Evolutionary conservation across 2,797 vertebrate genomes (phyloP).

Genomic region (Sebastes variabilis): DNA sequence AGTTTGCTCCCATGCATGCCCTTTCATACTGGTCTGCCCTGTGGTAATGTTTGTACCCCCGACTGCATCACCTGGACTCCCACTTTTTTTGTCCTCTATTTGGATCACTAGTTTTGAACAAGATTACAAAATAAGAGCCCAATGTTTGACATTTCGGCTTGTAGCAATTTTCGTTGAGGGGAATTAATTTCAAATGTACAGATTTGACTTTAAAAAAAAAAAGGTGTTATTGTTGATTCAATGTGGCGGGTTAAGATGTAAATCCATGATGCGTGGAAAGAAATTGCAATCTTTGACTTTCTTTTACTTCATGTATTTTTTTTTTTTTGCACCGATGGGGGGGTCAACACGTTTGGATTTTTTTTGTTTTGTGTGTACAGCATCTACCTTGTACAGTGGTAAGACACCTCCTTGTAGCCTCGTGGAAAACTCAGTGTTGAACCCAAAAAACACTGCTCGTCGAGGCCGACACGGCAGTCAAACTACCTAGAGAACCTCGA

Average conservation of each 20-base stretch:
- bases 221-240: neutral
- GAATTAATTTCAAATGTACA: conserved; percentile 19
- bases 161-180: neutral
- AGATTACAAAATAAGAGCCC: conserved; percentile 17
- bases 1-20: conserved; percentile 34
- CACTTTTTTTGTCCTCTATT: neutral
- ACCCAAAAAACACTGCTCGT: conserved; percentile 31
- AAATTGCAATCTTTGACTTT: conserved; percentile 41
- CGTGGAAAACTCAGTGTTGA: conserved; percentile 33
- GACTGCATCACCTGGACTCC: conserved; percentile 22
- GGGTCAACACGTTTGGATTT: conserved; percentile 20
- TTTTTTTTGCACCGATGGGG: conserved; percentile 56
- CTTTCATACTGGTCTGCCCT: conserved; percentile 35
- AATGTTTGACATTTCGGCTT: neutral
- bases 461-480: conserved; percentile 31
- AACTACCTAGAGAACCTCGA: conserved; percentile 59
- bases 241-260: conserved; percentile 22
- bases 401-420: conserved; percentile 49
- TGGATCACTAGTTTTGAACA: conserved; percentile 25
- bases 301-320: conserved; percentile 39
- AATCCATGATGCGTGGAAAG: conserved; percentile 26
- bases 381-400: conserved; percentile 63
- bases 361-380: conserved; percentile 41
- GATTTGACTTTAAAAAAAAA: conserved; percentile 15
- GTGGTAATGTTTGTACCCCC: conserved; percentile 16